Conservation (phyloP, 2,113 vertebrate genomes). For the Rostratula benghalensis region DNA sequence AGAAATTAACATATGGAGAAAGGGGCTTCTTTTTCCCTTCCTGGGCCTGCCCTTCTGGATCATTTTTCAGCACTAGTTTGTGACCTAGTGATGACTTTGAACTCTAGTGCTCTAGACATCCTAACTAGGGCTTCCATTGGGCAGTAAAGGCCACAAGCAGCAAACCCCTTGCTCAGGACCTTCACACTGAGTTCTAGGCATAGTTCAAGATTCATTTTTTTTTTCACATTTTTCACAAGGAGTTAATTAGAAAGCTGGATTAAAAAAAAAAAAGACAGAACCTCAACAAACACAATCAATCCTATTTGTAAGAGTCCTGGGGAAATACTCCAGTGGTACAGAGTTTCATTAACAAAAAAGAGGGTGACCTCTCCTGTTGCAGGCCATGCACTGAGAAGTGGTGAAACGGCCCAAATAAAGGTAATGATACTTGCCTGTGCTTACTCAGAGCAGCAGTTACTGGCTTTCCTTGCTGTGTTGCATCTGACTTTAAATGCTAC, state of each 20-base stretch:
- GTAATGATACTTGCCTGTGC: not conserved
- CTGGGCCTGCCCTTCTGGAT: not conserved
- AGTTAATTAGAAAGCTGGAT: not conserved
- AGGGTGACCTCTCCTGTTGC: not conserved
- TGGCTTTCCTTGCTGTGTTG: not conserved
- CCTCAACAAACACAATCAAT: not conserved
- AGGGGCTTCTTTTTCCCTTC: not conserved
- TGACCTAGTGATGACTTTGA: not conserved
- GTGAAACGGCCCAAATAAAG: not conserved
- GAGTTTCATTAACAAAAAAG: not conserved
- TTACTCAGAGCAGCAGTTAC: not conserved
- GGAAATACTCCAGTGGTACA: accelerated
- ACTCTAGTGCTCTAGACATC: not conserved
- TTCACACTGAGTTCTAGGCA: not conserved
- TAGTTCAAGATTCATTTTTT: not conserved
- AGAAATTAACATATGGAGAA: not conserved
- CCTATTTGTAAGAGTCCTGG: not conserved
- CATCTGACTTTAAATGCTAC: not conserved
- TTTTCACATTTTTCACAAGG: not conserved
- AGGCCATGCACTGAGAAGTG: not conserved
- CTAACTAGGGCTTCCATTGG: accelerated
- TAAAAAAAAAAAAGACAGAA: not conserved
- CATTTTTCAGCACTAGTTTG: not conserved
- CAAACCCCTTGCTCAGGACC: not conserved
- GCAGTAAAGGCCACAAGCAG: not conserved